Base-by-base conservation (phyloP, 2,888 invertebrate genomes). In the Protophormia terraenovae region DNA sequence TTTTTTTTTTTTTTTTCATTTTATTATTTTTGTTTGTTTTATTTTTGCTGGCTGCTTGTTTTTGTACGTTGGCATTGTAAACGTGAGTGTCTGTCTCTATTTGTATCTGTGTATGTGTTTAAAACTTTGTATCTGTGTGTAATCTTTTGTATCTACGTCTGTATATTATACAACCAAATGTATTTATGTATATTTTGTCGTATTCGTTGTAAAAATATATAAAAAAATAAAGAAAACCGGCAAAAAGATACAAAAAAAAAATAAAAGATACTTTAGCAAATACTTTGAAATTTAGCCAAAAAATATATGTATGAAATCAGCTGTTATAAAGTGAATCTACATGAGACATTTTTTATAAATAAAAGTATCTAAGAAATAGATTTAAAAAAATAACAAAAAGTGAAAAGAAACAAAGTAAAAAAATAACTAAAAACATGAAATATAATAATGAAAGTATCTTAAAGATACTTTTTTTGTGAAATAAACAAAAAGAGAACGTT, bases 41-140 rank as follows among this genome's bases (percentile, higher is more conserved):
- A 29, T 27, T 58, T 41, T 53, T 62, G 69, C 38, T 69, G n/a
- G 4, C 50, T 47, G 53, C 58, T 69, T 64, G 78, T 62, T 79
- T 78, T 72, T 62, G 50, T 71, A 79, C 64, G 22, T 79, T 79
- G 41, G 79, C 79, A 79, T 79, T 79, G 72, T 53, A 72, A 79
- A 71, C 53, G 62, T 62, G 62, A 62, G 62, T 71, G 29, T n/a
- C n/a, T n/a, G n/a, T n/a, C n/a, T 72, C 47, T 60, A 60, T 60
- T 38, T 78, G 58, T 22, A 10, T 24, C 24, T 29, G 38, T 29
- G 29, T n/a, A 16, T 58, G 78, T 29, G 12, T 35, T 24, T 7
- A n/a, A n/a, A n/a, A n/a, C n/a, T n/a, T 0, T 12, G 14, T 35
- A 50, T 50, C 50, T 60, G 19, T 29, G 14, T 50, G 19, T n/a